Conservation (phyloP, 2,797 vertebrate genomes). For the Sparus aurata region DNA sequence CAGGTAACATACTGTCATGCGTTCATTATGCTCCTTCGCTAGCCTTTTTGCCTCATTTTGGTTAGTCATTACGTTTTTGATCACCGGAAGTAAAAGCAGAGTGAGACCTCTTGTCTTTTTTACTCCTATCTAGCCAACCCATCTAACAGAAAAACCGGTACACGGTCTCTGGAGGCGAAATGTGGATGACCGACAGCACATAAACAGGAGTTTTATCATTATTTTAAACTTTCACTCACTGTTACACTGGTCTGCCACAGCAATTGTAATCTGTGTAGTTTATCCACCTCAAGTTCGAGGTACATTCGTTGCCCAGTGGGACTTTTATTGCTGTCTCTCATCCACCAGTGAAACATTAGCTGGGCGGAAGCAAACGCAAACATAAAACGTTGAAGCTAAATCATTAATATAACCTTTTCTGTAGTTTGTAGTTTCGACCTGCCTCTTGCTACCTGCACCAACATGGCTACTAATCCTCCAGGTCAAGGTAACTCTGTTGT, state of each 20-base stretch:
- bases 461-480: constrained; percentile 92
- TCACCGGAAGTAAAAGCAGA: constrained; percentile 5
- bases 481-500: constrained; percentile 86
- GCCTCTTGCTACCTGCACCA: constrained; percentile 8
- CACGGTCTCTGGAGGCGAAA: neutral
- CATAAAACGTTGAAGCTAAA: neutral
- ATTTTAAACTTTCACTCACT: constrained; percentile 21
- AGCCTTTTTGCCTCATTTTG: neutral
- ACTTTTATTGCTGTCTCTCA: constrained; percentile 10
- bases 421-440: neutral
- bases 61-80: neutral
- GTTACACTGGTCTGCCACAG: neutral
- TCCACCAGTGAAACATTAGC: constrained; percentile 20
- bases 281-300: neutral
- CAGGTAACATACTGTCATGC: no score
- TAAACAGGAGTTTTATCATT: constrained; percentile 11
- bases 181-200: neutral
- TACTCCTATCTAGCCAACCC: neutral
- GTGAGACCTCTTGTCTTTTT: constrained; percentile 17
- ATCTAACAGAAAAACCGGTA: constrained; percentile 16
- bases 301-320: neutral
- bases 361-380: constrained; percentile 22
- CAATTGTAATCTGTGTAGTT: neutral
- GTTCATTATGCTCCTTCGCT: no score
- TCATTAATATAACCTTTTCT: neutral